Base-by-base conservation (phyloP, 2,888 invertebrate species). In the Amphipyra berbera region DNA sequence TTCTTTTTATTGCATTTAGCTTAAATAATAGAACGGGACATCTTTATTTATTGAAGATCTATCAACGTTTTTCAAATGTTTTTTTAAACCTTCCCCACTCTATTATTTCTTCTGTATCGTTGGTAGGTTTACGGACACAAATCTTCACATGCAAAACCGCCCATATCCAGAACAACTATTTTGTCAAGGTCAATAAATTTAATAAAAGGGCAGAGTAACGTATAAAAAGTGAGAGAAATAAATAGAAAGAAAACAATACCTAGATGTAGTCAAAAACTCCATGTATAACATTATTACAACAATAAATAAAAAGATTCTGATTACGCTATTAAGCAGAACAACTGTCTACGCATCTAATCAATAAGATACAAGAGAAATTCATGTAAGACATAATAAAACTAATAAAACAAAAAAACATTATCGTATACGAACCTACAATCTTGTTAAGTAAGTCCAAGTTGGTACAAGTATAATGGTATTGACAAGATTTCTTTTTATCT, bases 371-470 rank as follows among this genome's bases (percentile, higher is more conserved):
- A 78, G 81, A 82, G 73, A 79, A 76, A 83, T 73, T 76, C 82
- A 73, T 84, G 86, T 87, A 83, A 83, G 81, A 85, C 83, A 85
- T 82, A n/a, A 84, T 78, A 81, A 76, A 76, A 76, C 79, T 83
- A 89, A 89, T 89, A 88, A 90, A 89, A 88, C 87, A 90, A 87
- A 90, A 87, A 84, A 81, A 90, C 87, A 91, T 91, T 92, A 91
- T 88, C 86, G 70, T 80, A 81, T 80, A 87, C 82, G 87, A 82
- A 88, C 86, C 85, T 82, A 89, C 90, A 89, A 91, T 91, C 91
- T 93, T 88, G 88, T 91, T 91, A 90, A 89, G 88, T 90, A 88
- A 85, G 81, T 74, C 85, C 84, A 76, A 82, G 83, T 87, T 84
- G 83, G 86, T 88, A 87, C 84, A 85, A 79, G 84, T 84, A 84